phyloP scores from a whole-genome alignment of 1,140 invertebrate species.

The Ruditapes philippinarum region DNA sequence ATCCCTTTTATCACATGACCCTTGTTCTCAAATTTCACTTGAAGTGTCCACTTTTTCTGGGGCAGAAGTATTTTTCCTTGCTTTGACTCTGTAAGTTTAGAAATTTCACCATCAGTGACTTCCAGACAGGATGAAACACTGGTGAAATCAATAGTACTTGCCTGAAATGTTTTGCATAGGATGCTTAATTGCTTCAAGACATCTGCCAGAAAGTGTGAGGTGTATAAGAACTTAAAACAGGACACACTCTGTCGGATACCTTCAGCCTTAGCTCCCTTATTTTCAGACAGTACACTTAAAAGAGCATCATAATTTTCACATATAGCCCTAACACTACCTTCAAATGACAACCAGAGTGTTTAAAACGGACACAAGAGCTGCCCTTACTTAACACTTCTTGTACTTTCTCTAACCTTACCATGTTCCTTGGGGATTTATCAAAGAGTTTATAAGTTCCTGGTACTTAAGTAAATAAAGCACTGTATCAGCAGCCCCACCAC shows the following conservation, averaged over 20 bases:
- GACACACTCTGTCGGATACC: neutral
- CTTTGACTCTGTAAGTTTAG: neutral
- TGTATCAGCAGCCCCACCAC: slow-evolving; percentile 8
- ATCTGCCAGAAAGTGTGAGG: slow-evolving; percentile 30
- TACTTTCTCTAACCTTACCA: neutral
- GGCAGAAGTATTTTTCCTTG: slow-evolving; percentile 4
- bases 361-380: neutral
- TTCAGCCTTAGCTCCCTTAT: neutral
- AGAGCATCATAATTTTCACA: neutral
- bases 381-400: neutral
- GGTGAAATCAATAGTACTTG: neutral
- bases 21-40: neutral
- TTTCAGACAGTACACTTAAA: neutral
- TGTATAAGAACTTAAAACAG: slow-evolving; percentile 6
- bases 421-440: slow-evolving; percentile 7
- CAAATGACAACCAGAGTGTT: neutral
- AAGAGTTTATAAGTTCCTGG: slow-evolving; percentile 22
- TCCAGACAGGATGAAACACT: neutral
- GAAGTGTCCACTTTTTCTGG: neutral
- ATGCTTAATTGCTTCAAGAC: slow-evolving; percentile 19
- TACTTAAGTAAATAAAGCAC: slow-evolving; percentile 34
- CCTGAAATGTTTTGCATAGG: slow-evolving; percentile 12
- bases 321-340: slow-evolving; percentile 12
- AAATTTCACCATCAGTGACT: neutral
- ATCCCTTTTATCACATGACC: slow-evolving; percentile 9